Percentiles rank a stretch among this genome's conserved stretches.
phyloP scores from a whole-genome alignment of 2,888 invertebrate genomes.

The Mimachlamys varia region DNA sequence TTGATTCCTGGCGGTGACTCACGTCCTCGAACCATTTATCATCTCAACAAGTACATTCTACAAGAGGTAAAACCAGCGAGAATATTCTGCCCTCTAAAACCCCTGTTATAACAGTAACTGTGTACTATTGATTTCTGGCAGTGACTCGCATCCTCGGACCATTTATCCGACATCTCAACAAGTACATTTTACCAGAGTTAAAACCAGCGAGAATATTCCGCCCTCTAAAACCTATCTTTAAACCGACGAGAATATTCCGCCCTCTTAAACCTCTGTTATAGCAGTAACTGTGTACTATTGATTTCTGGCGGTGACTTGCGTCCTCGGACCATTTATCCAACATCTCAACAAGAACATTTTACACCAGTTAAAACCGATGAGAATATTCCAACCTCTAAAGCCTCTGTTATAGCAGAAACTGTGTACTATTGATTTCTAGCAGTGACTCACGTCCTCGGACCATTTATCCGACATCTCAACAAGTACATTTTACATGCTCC shows the following conservation, averaged over 20 bases:
- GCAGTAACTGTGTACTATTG: too few relatives aligned
- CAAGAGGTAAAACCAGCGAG: background rate
- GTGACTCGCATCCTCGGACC: too few relatives aligned
- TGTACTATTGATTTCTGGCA: background rate
- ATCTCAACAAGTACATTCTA: background rate
- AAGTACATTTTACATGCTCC: background rate
- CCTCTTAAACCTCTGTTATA: too few relatives aligned
- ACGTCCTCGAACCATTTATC: too few relatives aligned
- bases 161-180: too few relatives aligned
- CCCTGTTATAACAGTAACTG: background rate
- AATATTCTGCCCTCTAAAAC: background rate
- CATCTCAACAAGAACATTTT: too few relatives aligned
- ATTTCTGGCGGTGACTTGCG: too few relatives aligned
- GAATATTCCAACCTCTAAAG: background rate
- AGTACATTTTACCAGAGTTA: too few relatives aligned
- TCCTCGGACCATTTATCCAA: too few relatives aligned
- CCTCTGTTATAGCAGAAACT: background rate
- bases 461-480: background rate
- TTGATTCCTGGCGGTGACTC: too few relatives aligned
- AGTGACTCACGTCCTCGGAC: background rate
- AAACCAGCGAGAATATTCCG: background rate
- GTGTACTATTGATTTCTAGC: background rate
- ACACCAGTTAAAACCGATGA: background rate
- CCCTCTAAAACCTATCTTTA: too few relatives aligned
- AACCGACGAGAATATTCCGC: background rate